These are phyloP conservation scores for Aythya fuligula DNA, from an alignment of 2,797 vertebrate species.

Conservation along the genomic window DNA sequence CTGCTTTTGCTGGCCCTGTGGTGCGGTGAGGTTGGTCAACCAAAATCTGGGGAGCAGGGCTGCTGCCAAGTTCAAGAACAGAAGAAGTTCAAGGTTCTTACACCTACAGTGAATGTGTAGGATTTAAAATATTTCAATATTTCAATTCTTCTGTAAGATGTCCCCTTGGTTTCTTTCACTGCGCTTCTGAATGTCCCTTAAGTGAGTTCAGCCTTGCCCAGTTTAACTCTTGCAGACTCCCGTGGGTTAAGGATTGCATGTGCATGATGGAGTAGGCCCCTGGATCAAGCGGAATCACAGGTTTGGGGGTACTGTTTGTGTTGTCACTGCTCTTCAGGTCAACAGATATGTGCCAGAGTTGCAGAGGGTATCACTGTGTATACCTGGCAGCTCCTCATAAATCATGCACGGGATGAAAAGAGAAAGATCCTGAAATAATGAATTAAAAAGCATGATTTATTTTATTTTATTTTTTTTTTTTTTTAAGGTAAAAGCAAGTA, in stretches of 20 bases:
- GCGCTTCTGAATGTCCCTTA: background rate
- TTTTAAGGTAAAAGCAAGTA: slow-evolving; percentile 88
- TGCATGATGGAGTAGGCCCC: background rate
- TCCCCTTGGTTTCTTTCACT: background rate
- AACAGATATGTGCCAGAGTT: background rate
- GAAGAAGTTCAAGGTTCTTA: background rate
- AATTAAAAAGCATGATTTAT: background rate
- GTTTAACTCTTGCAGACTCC: background rate
- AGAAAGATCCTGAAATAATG: background rate
- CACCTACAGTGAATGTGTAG: background rate
- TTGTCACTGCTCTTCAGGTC: background rate
- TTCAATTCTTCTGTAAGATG: background rate
- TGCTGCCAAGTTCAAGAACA: background rate
- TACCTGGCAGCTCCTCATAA: background rate
- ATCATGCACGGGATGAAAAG: background rate
- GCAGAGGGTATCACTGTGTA: background rate
- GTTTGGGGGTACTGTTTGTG: too few species aligned
- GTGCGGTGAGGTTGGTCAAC: background rate
- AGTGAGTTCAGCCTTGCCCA: background rate
- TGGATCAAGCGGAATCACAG: background rate
- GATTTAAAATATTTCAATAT: background rate
- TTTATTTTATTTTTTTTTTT: background rate
- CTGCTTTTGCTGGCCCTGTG: background rate
- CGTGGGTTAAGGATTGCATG: background rate
- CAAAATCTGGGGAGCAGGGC: background rate